Base-by-base conservation (phyloP, 2,797 vertebrate genomes). In the Thalassophryne amazonica region DNA sequence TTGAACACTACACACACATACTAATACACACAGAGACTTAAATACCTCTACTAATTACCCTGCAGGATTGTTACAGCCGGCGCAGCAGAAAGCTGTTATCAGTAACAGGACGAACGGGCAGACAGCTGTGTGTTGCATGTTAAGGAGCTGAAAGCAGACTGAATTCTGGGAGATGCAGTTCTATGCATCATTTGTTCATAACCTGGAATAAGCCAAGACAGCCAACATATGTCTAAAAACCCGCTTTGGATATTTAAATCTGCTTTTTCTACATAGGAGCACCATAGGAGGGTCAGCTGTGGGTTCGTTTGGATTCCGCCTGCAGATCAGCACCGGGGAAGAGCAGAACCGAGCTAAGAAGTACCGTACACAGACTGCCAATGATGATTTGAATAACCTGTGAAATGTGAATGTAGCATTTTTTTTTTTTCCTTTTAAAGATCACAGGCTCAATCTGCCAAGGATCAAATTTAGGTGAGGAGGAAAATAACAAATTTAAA, bases 361-460 rank as follows among this genome's bases (percentile, higher is more conserved):
- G 60, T 55, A 62, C 65, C 72, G 73, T 83, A 87, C 67, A 85
- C 81, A 83, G 77, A 87, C 76, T 82, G 81, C 62, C 80, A 69
- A 86, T 74, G 84, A 88, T 89, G 74, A 77, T 88, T 87, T 85
- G 81, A 86, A 91, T 89, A 92, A 94, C 90, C 93, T 91, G 84
- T 90, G 88, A 94, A 94, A 94, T 94, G 92, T 94, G 93, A 95
- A 94, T 88, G 86, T 84, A 87, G 82, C 85, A 85, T 75, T 77
- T 76, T 78, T 46, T 56, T 62, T 20, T 76, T 84, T 81, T 69
- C 59, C 63, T 76, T 78, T 74, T 57, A 80, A 81, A 70, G 73
- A 85, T 81, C 69, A 69, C 77, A 79, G 82, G 85, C 71, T 73
- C 80, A 75, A 69, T 82, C 73, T 82, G 83, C 83, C 81, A 78